Percentiles rank a stretch among this genome's conserved stretches.
phyloP scores from a whole-genome alignment of 2,888 invertebrate genomes.

The Zaprionus lineosus region DNA sequence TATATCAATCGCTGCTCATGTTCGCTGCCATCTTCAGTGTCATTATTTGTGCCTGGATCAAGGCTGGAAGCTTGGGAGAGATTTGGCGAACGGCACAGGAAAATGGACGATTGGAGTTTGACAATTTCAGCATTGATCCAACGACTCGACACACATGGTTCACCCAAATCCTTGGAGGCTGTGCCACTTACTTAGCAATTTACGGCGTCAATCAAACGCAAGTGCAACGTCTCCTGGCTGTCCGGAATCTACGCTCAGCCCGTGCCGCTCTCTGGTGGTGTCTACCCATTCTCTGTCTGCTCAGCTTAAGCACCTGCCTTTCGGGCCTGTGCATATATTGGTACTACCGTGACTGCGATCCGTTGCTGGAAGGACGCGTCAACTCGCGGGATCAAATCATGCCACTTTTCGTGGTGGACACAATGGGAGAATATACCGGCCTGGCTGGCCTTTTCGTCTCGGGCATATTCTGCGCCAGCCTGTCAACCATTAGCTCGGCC shows the following conservation, averaged over 20 bases:
- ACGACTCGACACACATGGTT: constrained; percentile 93
- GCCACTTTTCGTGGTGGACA: constrained; percentile 90
- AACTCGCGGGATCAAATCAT: constrained; percentile 89
- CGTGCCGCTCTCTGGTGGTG: constrained; percentile 90
- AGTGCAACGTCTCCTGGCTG: constrained; percentile 88
- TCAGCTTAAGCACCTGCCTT: constrained; percentile 89
- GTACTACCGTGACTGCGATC: constrained; percentile 92
- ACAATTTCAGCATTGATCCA: constrained; percentile 89
- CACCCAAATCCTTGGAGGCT: constrained; percentile 91
- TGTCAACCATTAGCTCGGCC: constrained; percentile 95
- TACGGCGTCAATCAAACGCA: constrained; percentile 95
- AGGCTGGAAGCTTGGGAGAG: constrained; percentile 87
- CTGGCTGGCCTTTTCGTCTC: constrained; percentile 95
- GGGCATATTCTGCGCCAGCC: constrained; percentile 94
- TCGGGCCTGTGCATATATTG: constrained; percentile 93
- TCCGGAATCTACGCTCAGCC: constrained; percentile 87
- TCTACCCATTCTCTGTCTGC: constrained; percentile 89
- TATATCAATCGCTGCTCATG: constrained; percentile 93
- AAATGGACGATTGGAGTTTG: constrained; percentile 88
- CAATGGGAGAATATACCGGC: constrained; percentile 89
- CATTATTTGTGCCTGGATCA: constrained; percentile 88
- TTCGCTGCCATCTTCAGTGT: constrained; percentile 91
- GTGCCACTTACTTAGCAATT: constrained; percentile 90
- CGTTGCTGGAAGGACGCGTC: constrained; percentile 86
- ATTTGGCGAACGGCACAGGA: constrained; percentile 89